Percentiles rank a stretch among this genome's conserved stretches.
Conservation (phyloP, 2,113 vertebrate genomes). For the Apus apus region DNA sequence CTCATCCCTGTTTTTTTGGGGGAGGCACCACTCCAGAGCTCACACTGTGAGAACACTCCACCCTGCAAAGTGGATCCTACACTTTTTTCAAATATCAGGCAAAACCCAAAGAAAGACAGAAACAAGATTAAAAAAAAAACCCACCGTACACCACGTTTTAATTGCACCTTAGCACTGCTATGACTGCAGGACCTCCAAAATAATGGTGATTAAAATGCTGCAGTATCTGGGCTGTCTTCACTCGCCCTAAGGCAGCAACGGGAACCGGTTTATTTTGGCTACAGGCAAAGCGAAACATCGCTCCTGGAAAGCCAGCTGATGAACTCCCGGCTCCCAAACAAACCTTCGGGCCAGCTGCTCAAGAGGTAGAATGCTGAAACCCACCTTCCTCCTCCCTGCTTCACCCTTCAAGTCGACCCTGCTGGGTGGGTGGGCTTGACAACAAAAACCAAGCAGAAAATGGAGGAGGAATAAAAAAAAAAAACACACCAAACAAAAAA, state of each 20-base stretch:
- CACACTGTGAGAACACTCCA: background rate
- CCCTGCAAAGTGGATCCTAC: background rate
- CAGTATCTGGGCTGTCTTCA: background rate
- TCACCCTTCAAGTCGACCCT: fast-evolving
- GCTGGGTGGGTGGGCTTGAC: fast-evolving
- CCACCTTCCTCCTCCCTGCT: background rate
- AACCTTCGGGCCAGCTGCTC: background rate
- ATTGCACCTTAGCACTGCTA: background rate
- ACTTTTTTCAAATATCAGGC: background rate
- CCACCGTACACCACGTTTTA: fast-evolving
- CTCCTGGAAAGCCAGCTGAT: background rate
- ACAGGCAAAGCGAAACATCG: background rate
- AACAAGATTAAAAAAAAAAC: background rate
- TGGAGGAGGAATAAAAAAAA: no score
- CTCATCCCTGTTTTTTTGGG: background rate
- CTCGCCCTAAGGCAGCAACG: fast-evolving
- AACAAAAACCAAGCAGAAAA: fast-evolving
- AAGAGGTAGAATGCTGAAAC: fast-evolving
- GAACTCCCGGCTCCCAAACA: background rate
- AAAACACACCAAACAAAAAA: no score
- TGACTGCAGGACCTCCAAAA: background rate
- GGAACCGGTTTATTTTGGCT: background rate
- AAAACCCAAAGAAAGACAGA: background rate
- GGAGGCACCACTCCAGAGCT: background rate
- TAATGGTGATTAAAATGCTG: background rate